Evolutionary conservation across 2,797 vertebrate species (phyloP), one percentile per base, ranked within the genome.

Genomic region (Xyrichtys novacula): DNA sequence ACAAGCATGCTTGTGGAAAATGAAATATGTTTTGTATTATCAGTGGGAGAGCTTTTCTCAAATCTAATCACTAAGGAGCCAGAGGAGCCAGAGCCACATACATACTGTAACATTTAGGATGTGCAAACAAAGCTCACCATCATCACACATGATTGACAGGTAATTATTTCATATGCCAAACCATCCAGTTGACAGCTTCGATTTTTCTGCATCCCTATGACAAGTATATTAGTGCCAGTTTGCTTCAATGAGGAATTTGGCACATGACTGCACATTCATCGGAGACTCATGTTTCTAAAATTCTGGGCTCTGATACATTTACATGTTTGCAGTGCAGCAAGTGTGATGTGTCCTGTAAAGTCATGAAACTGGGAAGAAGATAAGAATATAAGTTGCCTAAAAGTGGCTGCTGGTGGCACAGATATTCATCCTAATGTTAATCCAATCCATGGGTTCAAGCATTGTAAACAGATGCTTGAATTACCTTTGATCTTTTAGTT

Each of bases 81-180:
- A 56, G 38, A 15, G 2, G 32, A 65, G 61, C 34, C 42, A 20
- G 10, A 44, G 25, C 0, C 5, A 6, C 22, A 15, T 10, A 55
- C 49, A 43, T 25, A 16, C 22, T 71, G 53, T 7, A 52, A 49
- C 46, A 50, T 68, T 71, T 65, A 50, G 58, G 19, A 59, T 38
- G 52, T 71, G 49, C 60, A 38, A 53, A 76, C 20, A 78, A 32
- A 55, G 56, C 36, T 36, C 47, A 34, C 11, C 58, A 28, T 44
- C 20, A 58, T n/a, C 49, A 42, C 7, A 47, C 44, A 57, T 71
- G 79, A 75, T 31, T 78, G 74, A 36, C 77, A 81, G 63, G 19
- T 67, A 68, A 74, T 73, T 57, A 52, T 63, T 50, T 73, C 36
- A 44, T 60, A n/a, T 49, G 19, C 31, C 47, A 72, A 74, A 69